Evolutionary conservation across 2,888 invertebrate genomes (phyloP).

Genomic region (Luperina nickerlii): DNA sequence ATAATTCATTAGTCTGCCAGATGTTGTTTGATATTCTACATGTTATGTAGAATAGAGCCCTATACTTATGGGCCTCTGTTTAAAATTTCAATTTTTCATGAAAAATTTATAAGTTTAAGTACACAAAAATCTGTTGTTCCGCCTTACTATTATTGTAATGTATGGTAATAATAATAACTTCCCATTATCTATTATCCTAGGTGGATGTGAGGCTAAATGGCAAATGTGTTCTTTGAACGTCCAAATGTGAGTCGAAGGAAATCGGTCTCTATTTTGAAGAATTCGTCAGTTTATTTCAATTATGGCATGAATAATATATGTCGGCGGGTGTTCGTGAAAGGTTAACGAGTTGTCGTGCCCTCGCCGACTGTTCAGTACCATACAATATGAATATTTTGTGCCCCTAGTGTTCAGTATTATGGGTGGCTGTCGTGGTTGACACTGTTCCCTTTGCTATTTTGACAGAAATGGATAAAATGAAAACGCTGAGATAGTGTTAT

Average conservation of each 20-base stretch:
- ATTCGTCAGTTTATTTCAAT: constrained; percentile 71
- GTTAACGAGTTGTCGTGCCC: constrained; percentile 82
- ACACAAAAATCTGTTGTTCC: constrained; percentile 60
- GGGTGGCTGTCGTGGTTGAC: neutral
- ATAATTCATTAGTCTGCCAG: constrained; percentile 64
- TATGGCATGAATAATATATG: constrained; percentile 82
- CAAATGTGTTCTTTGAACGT: constrained; percentile 66
- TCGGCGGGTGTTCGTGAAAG: constrained; percentile 81
- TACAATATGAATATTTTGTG: constrained; percentile 34
- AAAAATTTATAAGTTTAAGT: constrained; percentile 53
- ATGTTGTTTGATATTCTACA: constrained; percentile 56
- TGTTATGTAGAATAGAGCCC: constrained; percentile 25
- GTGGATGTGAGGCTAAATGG: constrained; percentile 61
- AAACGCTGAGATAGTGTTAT: neutral
- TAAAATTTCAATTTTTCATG: constrained; percentile 55
- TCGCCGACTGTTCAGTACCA: constrained; percentile 52
- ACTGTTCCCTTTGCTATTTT: constrained; percentile 12
- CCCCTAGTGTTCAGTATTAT: constrained; percentile 3
- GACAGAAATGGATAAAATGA: neutral
- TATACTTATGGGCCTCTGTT: constrained; percentile 31
- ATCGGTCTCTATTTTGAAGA: constrained; percentile 64
- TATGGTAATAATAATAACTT: constrained; percentile 64
- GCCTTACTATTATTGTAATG: constrained; percentile 62
- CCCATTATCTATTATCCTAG: constrained; percentile 55
- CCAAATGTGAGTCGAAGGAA: constrained; percentile 45